Evolutionary conservation across 2,888 invertebrate genomes (phyloP), one percentile per base, ranked within the genome.

Genomic region (Sialis lutaria): DNA sequence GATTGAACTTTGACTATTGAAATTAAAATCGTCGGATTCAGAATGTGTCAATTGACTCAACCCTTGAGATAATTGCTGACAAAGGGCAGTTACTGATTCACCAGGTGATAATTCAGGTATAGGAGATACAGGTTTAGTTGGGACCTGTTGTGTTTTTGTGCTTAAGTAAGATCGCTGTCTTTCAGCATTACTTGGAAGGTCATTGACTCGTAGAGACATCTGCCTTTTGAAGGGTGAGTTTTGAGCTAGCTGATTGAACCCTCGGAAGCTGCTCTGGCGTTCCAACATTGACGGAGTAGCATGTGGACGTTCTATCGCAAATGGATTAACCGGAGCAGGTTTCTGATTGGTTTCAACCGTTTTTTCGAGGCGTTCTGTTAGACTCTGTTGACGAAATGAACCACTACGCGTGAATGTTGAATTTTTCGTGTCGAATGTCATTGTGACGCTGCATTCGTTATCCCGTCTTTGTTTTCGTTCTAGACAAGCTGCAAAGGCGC

Each of bases 401-500:
- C 95, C 91, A 55, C 84, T 87, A 45, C 95, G 73, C 5, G 92
- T 92, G 65, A 96, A 96, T 42, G 91, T 89, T 45, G 89, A 83
- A 61, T 84, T 88, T 58, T 85, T 84, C 42, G 84, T 77, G 63
- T 91, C 91, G 60, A 89, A 90, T 59, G 85, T 87, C 88, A 91
- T 90, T 40, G 88, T 88, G 8, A 91, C 90, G 7, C 86, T 85
- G 62, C 89, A 90, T 65, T 97, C 96, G 64, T 93, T 95, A 65
- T 98, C 97, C 51, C 97, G 75, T 53, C 91, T 86, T 67, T 97
- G 95, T 67, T 98, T 99, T 58, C 92, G 79, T 64, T 99, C 98
- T 55, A 98, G 70, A 60, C 98, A 98, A 2, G 96, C 92, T 47
- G 96, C 92, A 69, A 98, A 98, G 44, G 98, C 97, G 71, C 97